These are phyloP conservation scores for Perizoma affinitatum DNA, from an alignment of 2,888 invertebrate genomes.

Conservation along the genomic window DNA sequence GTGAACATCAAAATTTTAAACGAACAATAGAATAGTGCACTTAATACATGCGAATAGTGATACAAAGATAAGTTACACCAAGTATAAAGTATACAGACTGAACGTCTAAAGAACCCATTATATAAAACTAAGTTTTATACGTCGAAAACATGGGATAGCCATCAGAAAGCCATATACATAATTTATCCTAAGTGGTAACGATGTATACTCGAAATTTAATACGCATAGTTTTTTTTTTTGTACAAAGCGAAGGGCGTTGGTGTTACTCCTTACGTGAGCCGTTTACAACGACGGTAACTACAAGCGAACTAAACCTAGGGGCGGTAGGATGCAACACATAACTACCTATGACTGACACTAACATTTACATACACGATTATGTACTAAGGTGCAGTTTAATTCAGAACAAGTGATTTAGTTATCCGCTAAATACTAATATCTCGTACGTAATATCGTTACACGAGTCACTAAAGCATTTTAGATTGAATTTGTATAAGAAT, in stretches of 20 bases:
- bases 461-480: constrained; percentile 42
- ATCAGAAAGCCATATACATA: constrained; percentile 41
- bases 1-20: constrained; percentile 70
- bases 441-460: constrained; percentile 68
- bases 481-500: constrained; percentile 12
- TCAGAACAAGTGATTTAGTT: constrained; percentile 58
- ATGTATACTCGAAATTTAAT: constrained; percentile 55
- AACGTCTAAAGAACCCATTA: constrained; percentile 38
- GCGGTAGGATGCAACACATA: constrained; percentile 37
- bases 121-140: constrained; percentile 50
- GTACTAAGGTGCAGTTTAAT: constrained; percentile 61
- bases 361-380: constrained; percentile 44
- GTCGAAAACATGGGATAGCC: constrained; percentile 36
- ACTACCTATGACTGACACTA: constrained; percentile 30
- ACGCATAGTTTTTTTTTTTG: constrained; percentile 51
- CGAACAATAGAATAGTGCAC: constrained; percentile 70
- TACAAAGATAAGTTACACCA: constrained; percentile 58
- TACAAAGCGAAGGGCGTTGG: constrained; percentile 71
- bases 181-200: constrained; percentile 52
- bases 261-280: constrained; percentile 76
- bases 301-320: constrained; percentile 60
- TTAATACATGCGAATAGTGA: constrained; percentile 69
- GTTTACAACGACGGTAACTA: constrained; percentile 72
- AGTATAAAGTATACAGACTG: constrained; percentile 43
- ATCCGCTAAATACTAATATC: constrained; percentile 71